A percentile compares a stretch with the other conserved stretches of the same genome.
Evolutionary conservation across 2,113 vertebrate genomes (phyloP).

Genomic region (Reinhardtius hippoglossoides): DNA sequence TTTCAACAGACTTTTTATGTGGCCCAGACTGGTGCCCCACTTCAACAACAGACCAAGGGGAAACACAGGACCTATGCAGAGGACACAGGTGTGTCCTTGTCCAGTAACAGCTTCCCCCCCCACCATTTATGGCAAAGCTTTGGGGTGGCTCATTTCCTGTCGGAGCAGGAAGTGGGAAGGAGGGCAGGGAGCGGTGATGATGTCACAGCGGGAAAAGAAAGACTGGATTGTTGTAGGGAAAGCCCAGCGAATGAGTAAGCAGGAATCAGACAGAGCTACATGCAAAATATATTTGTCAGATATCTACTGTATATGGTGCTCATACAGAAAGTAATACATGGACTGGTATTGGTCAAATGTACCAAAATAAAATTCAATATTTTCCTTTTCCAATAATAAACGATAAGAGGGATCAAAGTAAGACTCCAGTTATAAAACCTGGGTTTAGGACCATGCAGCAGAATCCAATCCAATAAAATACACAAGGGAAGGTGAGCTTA

Average conservation of each 20-base stretch:
- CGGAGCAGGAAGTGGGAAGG: constrained; percentile 70
- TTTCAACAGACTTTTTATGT: constrained; percentile 17
- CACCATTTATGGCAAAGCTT: constrained; percentile 31
- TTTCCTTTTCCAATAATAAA: too few species aligned
- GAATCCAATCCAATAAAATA: too few species aligned
- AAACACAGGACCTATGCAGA: constrained; percentile 61
- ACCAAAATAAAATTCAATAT: too few species aligned
- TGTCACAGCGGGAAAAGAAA: constrained; percentile 71
- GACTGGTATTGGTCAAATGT: too few species aligned
- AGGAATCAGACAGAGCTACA: not conserved
- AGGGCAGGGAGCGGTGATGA: constrained; percentile 58
- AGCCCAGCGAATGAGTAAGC: constrained; percentile 3
- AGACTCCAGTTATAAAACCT: too few species aligned
- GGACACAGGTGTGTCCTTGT: constrained; percentile 80
- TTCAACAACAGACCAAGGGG: constrained; percentile 41
- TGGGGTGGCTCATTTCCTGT: constrained; percentile 66
- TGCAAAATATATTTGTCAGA: not conserved
- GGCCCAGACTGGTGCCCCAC: constrained; percentile 26
- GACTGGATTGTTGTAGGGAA: constrained; percentile 62
- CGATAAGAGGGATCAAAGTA: too few species aligned
- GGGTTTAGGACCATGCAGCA: too few species aligned
- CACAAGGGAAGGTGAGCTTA: too few species aligned
- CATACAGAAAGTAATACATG: too few species aligned
- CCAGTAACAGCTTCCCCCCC: constrained; percentile 29
- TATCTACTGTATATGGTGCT: not conserved